phyloP scores from a whole-genome alignment of 1,140 invertebrate species.

The Panagrolaimus sp. region DNA sequence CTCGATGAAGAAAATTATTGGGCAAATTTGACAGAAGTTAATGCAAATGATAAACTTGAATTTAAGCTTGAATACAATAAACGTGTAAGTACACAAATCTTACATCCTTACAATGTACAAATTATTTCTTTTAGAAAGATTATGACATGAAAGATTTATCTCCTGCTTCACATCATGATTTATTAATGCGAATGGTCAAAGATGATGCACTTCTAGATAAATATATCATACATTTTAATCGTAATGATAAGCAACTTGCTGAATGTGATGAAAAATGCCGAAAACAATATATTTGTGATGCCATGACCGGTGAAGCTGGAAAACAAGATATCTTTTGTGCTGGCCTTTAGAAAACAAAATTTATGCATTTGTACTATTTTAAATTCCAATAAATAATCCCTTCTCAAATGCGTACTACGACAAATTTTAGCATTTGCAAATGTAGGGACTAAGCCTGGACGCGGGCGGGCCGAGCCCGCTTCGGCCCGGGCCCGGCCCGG shows the following conservation, averaged over 20 bases:
- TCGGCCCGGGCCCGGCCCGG: too few species aligned
- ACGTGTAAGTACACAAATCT: background rate
- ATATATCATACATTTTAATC: background rate
- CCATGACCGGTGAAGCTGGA: constrained; percentile 1
- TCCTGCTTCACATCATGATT: background rate
- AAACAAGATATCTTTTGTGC: too few species aligned
- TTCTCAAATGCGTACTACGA: too few species aligned
- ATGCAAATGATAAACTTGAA: background rate
- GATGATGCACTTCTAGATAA: background rate
- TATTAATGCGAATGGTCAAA: background rate
- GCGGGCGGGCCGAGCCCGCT: too few species aligned
- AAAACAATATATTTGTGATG: constrained; percentile 6
- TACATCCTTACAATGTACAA: background rate
- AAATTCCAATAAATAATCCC: too few species aligned
- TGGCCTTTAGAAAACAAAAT: too few species aligned
- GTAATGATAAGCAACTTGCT: background rate
- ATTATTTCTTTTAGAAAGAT: background rate
- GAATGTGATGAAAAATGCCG: background rate
- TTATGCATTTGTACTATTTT: too few species aligned
- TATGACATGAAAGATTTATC: constrained; percentile 1
- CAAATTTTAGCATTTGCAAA: too few species aligned
- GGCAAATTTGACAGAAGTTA: background rate
- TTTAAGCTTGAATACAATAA: background rate
- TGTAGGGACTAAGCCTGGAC: too few species aligned
- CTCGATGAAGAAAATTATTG: constrained; percentile 11